Evolutionary conservation across 2,113 vertebrate species (phyloP).

Genomic region (Bungarus multicinctus): DNA sequence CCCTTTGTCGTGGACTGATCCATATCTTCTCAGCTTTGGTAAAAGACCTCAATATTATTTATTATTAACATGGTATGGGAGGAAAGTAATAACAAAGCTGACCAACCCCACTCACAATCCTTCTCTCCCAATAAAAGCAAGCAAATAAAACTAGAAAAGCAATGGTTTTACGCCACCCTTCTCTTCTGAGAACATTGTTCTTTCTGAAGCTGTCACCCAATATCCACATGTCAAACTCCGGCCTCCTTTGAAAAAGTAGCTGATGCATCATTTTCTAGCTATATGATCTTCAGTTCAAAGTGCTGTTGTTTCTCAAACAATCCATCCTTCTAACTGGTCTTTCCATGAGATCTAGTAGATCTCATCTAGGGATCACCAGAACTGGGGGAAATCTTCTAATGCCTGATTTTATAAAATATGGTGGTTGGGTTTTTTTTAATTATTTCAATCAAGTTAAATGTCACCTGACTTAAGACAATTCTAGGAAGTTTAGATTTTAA

Average conservation of each 20-base stretch:
- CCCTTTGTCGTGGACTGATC: not conserved
- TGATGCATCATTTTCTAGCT: constrained; percentile 60
- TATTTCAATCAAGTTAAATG: not conserved
- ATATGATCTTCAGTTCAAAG: constrained; percentile 52
- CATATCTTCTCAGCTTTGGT: not conserved
- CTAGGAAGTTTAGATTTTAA: not conserved
- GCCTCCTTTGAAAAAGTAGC: constrained; percentile 57
- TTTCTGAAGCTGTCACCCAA: constrained; percentile 60
- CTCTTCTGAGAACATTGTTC: constrained; percentile 42
- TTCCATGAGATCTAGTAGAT: constrained; percentile 38
- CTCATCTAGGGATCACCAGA: not conserved
- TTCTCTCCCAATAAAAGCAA: not conserved
- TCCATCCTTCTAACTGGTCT: constrained; percentile 57
- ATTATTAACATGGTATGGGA: not conserved
- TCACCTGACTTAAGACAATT: not conserved
- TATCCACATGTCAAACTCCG: constrained; percentile 63
- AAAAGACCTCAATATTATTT: not conserved
- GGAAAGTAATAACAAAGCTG: not conserved
- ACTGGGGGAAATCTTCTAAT: not conserved
- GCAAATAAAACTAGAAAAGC: not conserved
- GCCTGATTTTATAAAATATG: not conserved
- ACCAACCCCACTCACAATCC: not conserved
- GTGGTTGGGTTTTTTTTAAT: not conserved
- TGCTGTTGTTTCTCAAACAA: constrained; percentile 60
- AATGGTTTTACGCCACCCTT: not conserved